phyloP scores from a whole-genome alignment of 2,113 vertebrate species.

The Numida meleagris region DNA sequence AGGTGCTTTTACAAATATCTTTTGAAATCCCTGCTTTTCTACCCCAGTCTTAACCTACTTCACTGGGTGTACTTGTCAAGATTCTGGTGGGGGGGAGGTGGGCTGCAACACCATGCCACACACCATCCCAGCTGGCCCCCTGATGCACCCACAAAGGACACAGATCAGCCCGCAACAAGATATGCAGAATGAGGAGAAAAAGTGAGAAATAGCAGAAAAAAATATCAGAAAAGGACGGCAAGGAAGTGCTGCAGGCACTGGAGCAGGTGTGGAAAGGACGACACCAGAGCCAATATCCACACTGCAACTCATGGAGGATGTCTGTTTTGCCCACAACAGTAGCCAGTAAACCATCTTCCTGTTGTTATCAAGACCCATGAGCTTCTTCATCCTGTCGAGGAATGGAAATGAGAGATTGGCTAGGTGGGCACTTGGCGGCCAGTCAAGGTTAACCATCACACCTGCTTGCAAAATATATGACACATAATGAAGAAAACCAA shows the following conservation, averaged over 20 bases:
- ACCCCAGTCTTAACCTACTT: neutral
- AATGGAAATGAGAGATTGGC: neutral
- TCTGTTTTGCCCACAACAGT: neutral
- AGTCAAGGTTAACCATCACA: neutral
- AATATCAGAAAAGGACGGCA: neutral
- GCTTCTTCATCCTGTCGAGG: neutral
- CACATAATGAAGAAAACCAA: neutral
- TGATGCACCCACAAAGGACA: neutral
- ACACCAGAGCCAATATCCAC: neutral
- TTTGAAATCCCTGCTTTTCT: neutral
- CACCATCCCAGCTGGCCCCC: neutral
- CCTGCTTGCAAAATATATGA: neutral
- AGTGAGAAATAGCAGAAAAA: neutral
- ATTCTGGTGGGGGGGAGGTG: neutral
- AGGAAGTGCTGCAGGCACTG: neutral
- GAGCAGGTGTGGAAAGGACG: neutral
- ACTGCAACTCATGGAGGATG: accelerated
- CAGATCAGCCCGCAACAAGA: neutral
- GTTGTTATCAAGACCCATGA: accelerated
- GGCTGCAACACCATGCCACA: neutral
- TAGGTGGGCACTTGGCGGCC: neutral
- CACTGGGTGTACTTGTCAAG: neutral
- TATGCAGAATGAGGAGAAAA: neutral
- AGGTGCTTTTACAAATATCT: neutral
- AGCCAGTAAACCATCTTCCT: neutral